Percentiles rank a stretch among this genome's conserved stretches.
Evolutionary conservation across 2,797 vertebrate genomes (phyloP).

Genomic region (Alcedo quadribrachys): DNA sequence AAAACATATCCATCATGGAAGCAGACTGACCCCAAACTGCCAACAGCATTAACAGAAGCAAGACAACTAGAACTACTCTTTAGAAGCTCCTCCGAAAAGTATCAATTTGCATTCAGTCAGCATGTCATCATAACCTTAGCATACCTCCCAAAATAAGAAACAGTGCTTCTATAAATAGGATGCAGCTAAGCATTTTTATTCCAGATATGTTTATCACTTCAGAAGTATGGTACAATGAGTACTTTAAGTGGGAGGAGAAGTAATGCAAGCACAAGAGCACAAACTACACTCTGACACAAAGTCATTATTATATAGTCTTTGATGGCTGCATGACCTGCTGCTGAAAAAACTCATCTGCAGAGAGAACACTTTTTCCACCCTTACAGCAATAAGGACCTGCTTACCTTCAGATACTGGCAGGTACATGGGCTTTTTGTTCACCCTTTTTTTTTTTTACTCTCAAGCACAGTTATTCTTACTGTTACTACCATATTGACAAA

Average conservation of each 20-base stretch:
- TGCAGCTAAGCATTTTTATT: neutral
- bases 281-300: neutral
- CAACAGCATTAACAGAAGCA: accelerated
- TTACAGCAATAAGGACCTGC: neutral
- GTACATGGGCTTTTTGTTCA: neutral
- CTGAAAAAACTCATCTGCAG: conserved; percentile 3
- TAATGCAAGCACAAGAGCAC: neutral
- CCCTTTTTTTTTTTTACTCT: neutral
- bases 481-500: neutral
- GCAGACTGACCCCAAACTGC: neutral
- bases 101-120: neutral
- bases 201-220: neutral
- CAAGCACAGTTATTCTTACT: neutral
- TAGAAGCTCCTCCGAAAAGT: neutral
- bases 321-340: conserved; percentile 5
- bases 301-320: neutral
- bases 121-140: neutral
- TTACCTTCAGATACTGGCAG: neutral
- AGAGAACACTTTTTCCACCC: neutral
- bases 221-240: neutral
- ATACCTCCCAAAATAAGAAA: neutral
- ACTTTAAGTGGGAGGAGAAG: neutral
- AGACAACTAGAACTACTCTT: neutral
- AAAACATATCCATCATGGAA: neutral
- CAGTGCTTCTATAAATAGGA: neutral